Conservation (phyloP, 1,140 invertebrate genomes). For the Diploscapter pachys region DNA sequence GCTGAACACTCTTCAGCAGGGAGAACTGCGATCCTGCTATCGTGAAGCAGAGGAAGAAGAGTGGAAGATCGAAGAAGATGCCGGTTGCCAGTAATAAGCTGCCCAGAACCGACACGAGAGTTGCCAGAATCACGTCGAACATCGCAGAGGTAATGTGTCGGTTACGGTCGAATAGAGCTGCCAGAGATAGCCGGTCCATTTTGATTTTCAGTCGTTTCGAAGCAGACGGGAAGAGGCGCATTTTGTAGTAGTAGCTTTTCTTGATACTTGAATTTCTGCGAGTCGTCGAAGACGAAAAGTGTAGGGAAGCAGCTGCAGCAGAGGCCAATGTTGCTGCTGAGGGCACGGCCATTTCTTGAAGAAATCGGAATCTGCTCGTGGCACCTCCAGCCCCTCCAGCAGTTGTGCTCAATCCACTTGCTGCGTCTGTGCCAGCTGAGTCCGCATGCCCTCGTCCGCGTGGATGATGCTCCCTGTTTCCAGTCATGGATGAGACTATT, state of each 20-base stretch:
- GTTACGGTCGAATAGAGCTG: constrained; percentile 87
- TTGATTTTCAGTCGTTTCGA: constrained; percentile 33
- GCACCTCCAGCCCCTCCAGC: no score
- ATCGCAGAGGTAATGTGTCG: constrained; percentile 78
- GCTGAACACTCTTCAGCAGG: constrained; percentile 94
- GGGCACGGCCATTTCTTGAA: no score
- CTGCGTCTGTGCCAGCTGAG: no score
- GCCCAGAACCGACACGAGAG: constrained; percentile 80
- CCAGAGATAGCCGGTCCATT: constrained; percentile 83
- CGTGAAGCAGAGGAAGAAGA: constrained; percentile 92
- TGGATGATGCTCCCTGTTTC: no score
- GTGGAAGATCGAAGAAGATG: constrained; percentile 84
- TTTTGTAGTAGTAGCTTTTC: constrained; percentile 48
- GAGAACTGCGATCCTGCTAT: constrained; percentile 88
- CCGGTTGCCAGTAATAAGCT: constrained; percentile 76
- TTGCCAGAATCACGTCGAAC: constrained; percentile 76
- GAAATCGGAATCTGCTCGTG: no score
- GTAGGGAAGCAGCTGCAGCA: no score
- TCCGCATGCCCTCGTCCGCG: no score
- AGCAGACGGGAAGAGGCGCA: constrained; percentile 44
- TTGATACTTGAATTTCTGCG: constrained; percentile 13
- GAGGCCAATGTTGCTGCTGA: no score
- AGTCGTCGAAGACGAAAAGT: no score
- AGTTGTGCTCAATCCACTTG: no score
- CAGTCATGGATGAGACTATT: no score